Percentiles rank a stretch among this genome's conserved stretches.
phyloP scores from a whole-genome alignment of 2,888 invertebrate genomes.

The Lapara coniferarum region DNA sequence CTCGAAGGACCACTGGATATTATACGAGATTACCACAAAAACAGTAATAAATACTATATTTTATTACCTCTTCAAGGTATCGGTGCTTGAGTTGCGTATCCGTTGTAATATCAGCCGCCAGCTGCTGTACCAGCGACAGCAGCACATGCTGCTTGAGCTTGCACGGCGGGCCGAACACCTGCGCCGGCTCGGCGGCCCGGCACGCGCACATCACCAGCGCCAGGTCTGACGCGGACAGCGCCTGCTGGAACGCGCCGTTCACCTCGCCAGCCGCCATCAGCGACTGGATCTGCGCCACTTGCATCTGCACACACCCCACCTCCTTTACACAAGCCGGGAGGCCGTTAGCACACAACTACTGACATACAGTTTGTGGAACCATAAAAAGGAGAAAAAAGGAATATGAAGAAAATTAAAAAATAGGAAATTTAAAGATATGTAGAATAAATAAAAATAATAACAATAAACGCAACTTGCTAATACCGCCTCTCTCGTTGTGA shows the following conservation, averaged over 20 bases:
- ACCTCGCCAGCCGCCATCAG: slow-evolving; percentile 88
- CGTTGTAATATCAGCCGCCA: slow-evolving; percentile 93
- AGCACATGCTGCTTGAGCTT: slow-evolving; percentile 93
- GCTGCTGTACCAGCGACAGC: slow-evolving; percentile 96
- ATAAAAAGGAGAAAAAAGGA: too few relatives aligned
- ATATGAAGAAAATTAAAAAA: neutral
- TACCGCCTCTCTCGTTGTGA: too few relatives aligned
- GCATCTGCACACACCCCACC: slow-evolving; percentile 64
- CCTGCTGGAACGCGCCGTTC: slow-evolving; percentile 95
- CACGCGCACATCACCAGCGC: slow-evolving; percentile 93
- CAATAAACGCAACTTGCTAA: neutral
- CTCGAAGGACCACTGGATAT: too few relatives aligned
- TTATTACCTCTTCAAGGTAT: slow-evolving; percentile 6
- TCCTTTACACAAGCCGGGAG: slow-evolving; percentile 3
- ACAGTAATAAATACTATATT: too few relatives aligned
- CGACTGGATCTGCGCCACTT: slow-evolving; percentile 87
- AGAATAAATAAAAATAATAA: neutral
- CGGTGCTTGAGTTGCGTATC: slow-evolving; percentile 85
- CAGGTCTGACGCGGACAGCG: slow-evolving; percentile 94
- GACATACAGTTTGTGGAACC: neutral
- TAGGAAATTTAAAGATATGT: neutral
- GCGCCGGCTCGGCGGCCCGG: slow-evolving; percentile 90
- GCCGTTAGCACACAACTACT: neutral
- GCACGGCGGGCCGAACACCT: slow-evolving; percentile 90
- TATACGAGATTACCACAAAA: too few relatives aligned